Base-by-base conservation (phyloP, 2,113 vertebrate species). In the Thamnaconus septentrionalis region DNA sequence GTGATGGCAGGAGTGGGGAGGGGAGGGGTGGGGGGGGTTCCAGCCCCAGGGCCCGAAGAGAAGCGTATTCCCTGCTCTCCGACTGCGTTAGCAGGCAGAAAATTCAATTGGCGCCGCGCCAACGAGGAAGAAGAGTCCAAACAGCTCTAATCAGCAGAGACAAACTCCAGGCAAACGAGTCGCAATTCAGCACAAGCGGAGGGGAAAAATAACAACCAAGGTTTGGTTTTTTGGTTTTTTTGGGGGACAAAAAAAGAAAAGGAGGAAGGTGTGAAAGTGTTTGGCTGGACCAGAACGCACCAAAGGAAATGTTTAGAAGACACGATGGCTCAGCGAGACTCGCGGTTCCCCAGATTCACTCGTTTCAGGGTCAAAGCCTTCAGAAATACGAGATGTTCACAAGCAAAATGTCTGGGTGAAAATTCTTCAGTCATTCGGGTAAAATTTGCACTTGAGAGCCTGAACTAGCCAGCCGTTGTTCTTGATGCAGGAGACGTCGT, bases 61-160 rank as follows among this genome's bases (percentile, higher is more conserved):
- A 77, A 67, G 60, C 61, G 60, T 81, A 85, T 82, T 87, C 79
- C 82, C 81, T 43, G 44, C 57, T 66, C 78, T 79, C 73, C 59
- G 50, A 71, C 70, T 40, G 62, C 51, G 78, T 78, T 84, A 81
- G 75, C 75, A 83, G 72, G 78, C 76, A 85, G 81, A 86, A 81
- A 76, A 86, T 87, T 87, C 80, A 82, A 78, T 69, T 88, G 86
- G 88, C 85, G 79, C 10, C 56, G 44, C 61, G 80, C 81, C 86
- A 87, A 62, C 64, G 66, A 79, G 64, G 69, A 85, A 31, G 18
- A 31, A 75, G 70, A 78, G 75, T 80, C 78, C 74, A 79, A 83
- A 81, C 86, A 84, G 83, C 47, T 70, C 63, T 78, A 81, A 81
- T 81, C 81, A 80, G 75, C 73, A 11, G 81, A 81, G 79, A 80